phyloP scores from a whole-genome alignment of 2,113 vertebrate genomes.

The Bungarus multicinctus region DNA sequence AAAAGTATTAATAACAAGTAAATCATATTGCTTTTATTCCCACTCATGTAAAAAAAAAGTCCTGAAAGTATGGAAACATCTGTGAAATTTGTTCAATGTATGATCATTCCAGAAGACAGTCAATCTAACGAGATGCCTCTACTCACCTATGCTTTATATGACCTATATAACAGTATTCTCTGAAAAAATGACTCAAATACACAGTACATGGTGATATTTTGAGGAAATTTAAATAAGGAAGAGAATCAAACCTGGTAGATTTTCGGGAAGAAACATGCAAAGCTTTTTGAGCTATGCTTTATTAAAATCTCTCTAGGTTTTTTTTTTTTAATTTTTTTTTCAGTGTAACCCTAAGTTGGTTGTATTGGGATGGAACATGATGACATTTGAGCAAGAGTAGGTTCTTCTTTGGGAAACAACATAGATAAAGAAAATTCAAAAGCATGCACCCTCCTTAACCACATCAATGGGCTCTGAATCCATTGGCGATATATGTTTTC shows the following conservation, averaged over 20 bases:
- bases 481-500: too few species aligned
- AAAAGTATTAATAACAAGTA: background rate
- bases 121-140: background rate
- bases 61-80: background rate
- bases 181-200: background rate
- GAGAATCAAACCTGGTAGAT: background rate
- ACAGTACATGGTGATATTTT: background rate
- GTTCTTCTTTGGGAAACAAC: background rate
- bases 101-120: background rate
- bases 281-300: background rate
- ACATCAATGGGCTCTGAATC: too few species aligned
- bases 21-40: background rate
- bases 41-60: background rate
- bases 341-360: background rate
- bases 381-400: background rate
- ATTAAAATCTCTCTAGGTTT: background rate
- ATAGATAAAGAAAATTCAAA: too few species aligned
- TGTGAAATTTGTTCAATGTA: background rate
- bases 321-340: background rate
- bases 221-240: background rate
- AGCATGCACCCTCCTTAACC: too few species aligned
- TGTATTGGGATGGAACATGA: background rate
- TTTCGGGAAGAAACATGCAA: background rate
- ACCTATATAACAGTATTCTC: background rate
- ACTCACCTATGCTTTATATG: background rate